Evolutionary conservation across 1,140 invertebrate species (phyloP).

Genomic region (Achatina immaculata): DNA sequence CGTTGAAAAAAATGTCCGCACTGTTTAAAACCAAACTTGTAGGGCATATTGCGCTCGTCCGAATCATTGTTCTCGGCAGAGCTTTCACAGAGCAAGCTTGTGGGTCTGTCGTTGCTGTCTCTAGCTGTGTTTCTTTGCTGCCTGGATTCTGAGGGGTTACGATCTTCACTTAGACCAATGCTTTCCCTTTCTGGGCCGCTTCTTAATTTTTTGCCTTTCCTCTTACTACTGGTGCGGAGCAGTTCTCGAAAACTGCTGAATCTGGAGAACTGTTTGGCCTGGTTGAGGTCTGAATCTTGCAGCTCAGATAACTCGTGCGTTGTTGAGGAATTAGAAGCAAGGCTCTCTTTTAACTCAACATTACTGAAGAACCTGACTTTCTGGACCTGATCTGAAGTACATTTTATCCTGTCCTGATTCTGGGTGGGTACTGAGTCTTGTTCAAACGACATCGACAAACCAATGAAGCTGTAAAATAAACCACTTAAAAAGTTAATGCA

Average conservation of each 20-base stretch:
- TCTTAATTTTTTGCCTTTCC: background rate
- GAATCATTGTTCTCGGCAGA: background rate
- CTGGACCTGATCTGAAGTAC: background rate
- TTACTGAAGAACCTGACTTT: background rate
- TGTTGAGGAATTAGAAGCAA: background rate
- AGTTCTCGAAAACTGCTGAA: background rate
- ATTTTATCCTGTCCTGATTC: background rate
- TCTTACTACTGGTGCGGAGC: background rate
- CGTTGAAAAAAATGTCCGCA: background rate
- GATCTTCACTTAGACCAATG: background rate
- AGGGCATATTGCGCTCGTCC: background rate
- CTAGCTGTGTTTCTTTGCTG: too few species aligned
- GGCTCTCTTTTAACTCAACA: background rate
- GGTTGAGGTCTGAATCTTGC: background rate
- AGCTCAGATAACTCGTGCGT: background rate
- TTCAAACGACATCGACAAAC: background rate
- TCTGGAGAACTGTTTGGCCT: background rate
- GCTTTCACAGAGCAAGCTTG: background rate
- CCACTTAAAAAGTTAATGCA: too few species aligned
- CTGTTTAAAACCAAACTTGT: background rate
- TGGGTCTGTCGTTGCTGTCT: too few species aligned
- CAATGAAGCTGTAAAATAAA: background rate
- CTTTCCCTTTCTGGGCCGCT: background rate
- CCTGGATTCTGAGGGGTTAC: background rate
- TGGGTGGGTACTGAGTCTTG: background rate